phyloP scores from a whole-genome alignment of 2,797 vertebrate species.

The Vultur gryphus region DNA sequence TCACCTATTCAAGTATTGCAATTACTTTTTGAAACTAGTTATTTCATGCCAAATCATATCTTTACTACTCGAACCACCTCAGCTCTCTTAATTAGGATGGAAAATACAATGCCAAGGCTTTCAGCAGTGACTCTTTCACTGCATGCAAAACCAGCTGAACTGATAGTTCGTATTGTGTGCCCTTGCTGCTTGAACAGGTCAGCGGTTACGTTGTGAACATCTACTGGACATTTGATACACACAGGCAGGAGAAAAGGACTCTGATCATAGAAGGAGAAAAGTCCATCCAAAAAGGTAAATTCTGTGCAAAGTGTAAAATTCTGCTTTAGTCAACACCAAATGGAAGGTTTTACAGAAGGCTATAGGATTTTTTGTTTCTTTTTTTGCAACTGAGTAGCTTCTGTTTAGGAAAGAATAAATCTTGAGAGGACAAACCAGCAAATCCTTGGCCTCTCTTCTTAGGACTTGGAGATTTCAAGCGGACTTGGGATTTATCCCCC shows the following conservation, averaged over 20 bases:
- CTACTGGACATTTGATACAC: conserved; percentile 91
- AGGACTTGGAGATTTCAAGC: not conserved
- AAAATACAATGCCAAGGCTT: not conserved
- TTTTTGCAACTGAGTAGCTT: not conserved
- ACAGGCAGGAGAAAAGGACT: conserved; percentile 88
- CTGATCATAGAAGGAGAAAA: conserved; percentile 72
- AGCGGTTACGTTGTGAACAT: conserved; percentile 84
- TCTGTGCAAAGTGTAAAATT: not conserved
- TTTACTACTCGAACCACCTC: not conserved
- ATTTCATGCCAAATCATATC: not conserved
- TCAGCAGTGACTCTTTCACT: not conserved
- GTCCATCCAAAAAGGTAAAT: conserved; percentile 79
- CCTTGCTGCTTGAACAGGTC: conserved; percentile 75
- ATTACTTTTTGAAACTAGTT: not conserved
- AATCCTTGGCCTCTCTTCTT: not conserved
- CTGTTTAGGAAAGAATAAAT: not conserved
- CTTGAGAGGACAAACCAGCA: not conserved
- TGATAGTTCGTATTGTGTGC: not conserved
- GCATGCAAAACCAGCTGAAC: not conserved
- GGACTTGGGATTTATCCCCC: not conserved
- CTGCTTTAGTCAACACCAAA: not conserved
- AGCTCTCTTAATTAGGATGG: not conserved
- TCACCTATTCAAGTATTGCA: not conserved
- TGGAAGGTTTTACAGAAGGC: not conserved
- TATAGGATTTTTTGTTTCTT: not conserved